These are phyloP conservation scores for Cyrtodaria siliqua DNA, from an alignment of 2,888 invertebrate genomes.

Conservation along the genomic window DNA sequence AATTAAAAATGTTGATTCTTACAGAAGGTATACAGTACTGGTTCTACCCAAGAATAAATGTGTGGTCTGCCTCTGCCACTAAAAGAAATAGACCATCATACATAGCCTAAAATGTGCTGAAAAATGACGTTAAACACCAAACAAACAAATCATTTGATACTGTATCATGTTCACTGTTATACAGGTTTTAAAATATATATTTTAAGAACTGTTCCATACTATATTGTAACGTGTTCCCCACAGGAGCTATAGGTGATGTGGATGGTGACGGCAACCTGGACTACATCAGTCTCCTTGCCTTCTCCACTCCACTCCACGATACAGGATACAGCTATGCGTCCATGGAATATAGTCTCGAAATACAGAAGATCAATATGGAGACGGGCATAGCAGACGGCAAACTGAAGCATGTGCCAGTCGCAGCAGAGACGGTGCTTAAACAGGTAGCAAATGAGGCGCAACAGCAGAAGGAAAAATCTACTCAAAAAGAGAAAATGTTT, in stretches of 20 bases:
- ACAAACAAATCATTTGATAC: too few species aligned
- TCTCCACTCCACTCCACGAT: conserved; percentile 1
- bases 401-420: conserved; percentile 22
- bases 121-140: too few species aligned
- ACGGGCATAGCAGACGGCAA: conserved; percentile 5
- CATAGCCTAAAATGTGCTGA: too few species aligned
- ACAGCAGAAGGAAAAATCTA: background rate
- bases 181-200: too few species aligned
- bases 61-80: too few species aligned
- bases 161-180: too few species aligned
- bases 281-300: conserved; percentile 37
- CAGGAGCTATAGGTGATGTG: conserved; percentile 54
- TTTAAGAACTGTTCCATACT: background rate
- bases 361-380: conserved; percentile 48
- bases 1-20: too few species aligned
- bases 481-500: background rate
- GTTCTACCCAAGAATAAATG: too few species aligned
- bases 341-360: background rate
- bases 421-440: background rate
- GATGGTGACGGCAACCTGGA: conserved; percentile 58
- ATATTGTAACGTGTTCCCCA: background rate
- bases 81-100: too few species aligned
- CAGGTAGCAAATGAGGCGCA: background rate
- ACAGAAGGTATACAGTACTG: too few species aligned
- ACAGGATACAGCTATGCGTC: conserved; percentile 4